phyloP scores from a whole-genome alignment of 2,797 vertebrate genomes.

The Hirundo rustica region DNA sequence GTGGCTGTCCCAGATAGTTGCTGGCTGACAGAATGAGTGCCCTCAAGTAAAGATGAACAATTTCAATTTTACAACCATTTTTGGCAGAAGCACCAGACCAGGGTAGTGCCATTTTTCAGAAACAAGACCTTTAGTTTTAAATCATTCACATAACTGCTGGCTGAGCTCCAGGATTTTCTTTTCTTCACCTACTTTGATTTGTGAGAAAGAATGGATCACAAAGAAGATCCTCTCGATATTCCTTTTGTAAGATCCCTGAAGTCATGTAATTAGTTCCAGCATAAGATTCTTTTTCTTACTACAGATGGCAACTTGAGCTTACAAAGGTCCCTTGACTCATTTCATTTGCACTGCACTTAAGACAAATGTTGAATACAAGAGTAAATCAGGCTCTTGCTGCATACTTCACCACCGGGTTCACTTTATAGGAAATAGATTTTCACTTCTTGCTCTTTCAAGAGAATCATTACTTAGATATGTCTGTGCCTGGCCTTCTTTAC shows the following conservation, averaged over 20 bases:
- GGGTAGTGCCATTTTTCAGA: neutral
- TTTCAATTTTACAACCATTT: conserved; percentile 41
- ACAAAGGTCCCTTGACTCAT: neutral
- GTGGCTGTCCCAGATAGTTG: conserved; percentile 4
- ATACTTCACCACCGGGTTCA: neutral
- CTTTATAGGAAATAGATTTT: neutral
- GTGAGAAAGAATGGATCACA: neutral
- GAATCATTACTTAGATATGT: neutral
- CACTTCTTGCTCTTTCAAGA: neutral
- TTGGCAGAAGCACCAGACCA: conserved; percentile 14
- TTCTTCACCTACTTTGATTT: neutral
- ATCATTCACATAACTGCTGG: neutral
- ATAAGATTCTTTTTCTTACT: neutral
- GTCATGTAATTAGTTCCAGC: neutral
- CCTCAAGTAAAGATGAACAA: conserved; percentile 14
- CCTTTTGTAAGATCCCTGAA: neutral
- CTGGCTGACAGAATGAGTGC: conserved; percentile 2
- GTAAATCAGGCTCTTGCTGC: neutral
- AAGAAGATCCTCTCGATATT: neutral
- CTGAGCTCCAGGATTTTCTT: conserved; percentile 1
- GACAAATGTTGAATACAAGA: neutral
- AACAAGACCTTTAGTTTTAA: conserved; percentile 7
- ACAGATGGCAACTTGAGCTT: neutral
- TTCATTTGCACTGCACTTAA: neutral
- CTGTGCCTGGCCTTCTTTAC: neutral